Evolutionary conservation across 2,888 invertebrate species (phyloP).

Genomic region (Rhagium mordax): DNA sequence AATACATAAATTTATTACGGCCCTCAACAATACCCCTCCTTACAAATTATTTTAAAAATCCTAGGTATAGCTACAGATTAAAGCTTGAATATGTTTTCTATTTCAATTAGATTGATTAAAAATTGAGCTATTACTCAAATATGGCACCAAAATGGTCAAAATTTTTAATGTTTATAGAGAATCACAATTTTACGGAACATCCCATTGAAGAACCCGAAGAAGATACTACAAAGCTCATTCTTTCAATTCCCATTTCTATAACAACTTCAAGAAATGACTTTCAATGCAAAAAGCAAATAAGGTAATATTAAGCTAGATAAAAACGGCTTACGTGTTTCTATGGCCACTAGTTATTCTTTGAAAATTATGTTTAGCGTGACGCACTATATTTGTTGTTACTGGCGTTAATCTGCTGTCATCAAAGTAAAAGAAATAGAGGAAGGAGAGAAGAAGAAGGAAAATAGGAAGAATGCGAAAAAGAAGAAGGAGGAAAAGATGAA

Average conservation of each 20-base stretch:
- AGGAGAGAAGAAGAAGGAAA: too few relatives aligned
- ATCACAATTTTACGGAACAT: constrained; percentile 69
- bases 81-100: constrained; percentile 67
- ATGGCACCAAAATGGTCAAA: constrained; percentile 71
- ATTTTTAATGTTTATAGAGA: constrained; percentile 60
- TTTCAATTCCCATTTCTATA: constrained; percentile 7
- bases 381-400: too few relatives aligned
- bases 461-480: too few relatives aligned
- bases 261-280: not conserved
- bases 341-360: too few relatives aligned
- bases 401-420: too few relatives aligned
- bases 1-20: constrained; percentile 66
- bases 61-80: constrained; percentile 65
- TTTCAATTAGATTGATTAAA: constrained; percentile 66
- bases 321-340: too few relatives aligned
- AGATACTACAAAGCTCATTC: constrained; percentile 52
- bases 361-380: too few relatives aligned
- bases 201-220: constrained; percentile 67
- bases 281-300: not conserved
- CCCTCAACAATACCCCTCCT: constrained; percentile 55
- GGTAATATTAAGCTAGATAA: not conserved
- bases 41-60: constrained; percentile 66
- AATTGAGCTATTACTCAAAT: constrained; percentile 71
- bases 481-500: too few relatives aligned
- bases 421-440: too few relatives aligned